A percentile compares a stretch with the other conserved stretches of the same genome.
These are phyloP conservation scores for Cancer borealis DNA, from an alignment of 2,888 invertebrate genomes.

Conservation along the genomic window DNA sequence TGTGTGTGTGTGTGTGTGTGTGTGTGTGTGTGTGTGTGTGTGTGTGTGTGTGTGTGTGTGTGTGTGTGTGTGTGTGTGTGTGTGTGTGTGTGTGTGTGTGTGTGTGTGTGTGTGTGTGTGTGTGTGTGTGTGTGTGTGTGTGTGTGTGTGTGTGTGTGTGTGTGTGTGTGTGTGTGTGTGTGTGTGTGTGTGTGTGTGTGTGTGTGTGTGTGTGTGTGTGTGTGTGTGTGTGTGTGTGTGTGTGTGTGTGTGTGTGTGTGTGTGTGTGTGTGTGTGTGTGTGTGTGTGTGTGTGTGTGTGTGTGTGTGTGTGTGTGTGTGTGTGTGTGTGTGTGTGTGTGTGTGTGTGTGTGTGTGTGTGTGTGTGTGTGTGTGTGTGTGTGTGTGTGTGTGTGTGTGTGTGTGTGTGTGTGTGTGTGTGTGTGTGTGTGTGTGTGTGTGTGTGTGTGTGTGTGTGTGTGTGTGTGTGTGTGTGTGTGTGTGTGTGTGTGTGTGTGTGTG, in stretches of 20 bases:
- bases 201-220: constrained; percentile 28
- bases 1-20: constrained; percentile 47
- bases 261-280: constrained; percentile 30
- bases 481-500: constrained; percentile 28
- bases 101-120: background rate
- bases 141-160: constrained; percentile 47
- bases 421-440: constrained; percentile 47
- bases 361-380: constrained; percentile 53
- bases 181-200: background rate
- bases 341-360: constrained; percentile 28
- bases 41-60: background rate
- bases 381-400: background rate
- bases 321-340: background rate
- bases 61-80: constrained; percentile 28
- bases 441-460: constrained; percentile 47
- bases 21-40: constrained; percentile 47
- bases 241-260: background rate
- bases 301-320: constrained; percentile 47
- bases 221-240: constrained; percentile 53
- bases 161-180: constrained; percentile 47
- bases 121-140: constrained; percentile 30
- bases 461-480: background rate
- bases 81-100: constrained; percentile 53
- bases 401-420: constrained; percentile 30
- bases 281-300: constrained; percentile 47